Conservation (phyloP, 23 tunicate genomes). For the Ascidia mentula region DNA sequence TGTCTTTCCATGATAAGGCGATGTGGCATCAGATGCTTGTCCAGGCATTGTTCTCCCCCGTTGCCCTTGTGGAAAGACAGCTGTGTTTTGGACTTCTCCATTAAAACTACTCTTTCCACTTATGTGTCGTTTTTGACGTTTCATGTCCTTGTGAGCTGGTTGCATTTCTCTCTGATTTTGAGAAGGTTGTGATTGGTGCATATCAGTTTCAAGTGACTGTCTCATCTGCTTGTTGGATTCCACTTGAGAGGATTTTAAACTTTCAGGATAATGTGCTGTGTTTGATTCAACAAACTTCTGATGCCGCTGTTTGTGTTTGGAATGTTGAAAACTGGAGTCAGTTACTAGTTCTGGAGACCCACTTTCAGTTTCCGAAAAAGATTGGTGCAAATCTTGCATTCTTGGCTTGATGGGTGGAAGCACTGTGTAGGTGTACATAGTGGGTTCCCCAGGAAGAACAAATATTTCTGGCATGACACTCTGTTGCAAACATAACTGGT, state of each 20-base stretch:
- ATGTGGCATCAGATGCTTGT: constrained; percentile 13
- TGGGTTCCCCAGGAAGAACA: constrained; percentile 68
- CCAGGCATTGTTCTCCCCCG: constrained; percentile 18
- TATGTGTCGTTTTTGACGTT: constrained; percentile 43
- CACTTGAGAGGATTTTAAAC: neutral
- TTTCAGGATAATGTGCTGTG: neutral
- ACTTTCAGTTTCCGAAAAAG: constrained; percentile 15
- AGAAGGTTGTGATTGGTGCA: neutral
- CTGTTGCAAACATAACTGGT: constrained; percentile 26
- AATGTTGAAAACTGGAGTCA: neutral
- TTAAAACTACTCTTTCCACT: constrained; percentile 54
- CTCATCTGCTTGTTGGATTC: neutral
- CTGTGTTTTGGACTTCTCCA: constrained; percentile 33
- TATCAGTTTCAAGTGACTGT: neutral
- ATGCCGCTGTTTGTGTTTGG: neutral
- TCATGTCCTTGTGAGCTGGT: constrained; percentile 11
- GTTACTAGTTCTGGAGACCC: neutral
- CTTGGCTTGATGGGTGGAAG: constrained; percentile 59
- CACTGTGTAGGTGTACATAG: constrained; percentile 51
- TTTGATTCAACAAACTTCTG: neutral
- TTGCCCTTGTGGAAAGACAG: constrained; percentile 13
- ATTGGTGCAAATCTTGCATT: constrained; percentile 22
- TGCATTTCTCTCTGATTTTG: constrained; percentile 4
- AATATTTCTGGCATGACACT: constrained; percentile 74
- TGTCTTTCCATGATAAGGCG: neutral